Conservation (phyloP, 2,888 invertebrate genomes). For the Axea sp. region DNA sequence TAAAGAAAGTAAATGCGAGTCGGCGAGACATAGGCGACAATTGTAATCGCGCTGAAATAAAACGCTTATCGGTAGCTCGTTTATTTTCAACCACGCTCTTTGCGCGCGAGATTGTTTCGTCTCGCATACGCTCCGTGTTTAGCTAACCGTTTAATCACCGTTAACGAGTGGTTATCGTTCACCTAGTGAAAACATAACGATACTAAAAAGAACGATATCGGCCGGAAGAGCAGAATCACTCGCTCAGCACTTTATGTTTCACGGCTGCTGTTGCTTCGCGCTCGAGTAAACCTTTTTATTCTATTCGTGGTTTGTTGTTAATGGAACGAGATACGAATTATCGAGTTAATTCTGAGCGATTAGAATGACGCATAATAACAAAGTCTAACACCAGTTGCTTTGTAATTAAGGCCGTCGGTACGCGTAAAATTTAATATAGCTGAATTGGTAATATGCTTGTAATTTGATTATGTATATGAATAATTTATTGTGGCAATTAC, state of each 20-base stretch:
- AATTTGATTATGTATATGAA: too few relatives aligned
- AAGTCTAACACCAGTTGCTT: too few relatives aligned
- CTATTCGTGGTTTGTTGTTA: constrained; percentile 5
- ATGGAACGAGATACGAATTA: constrained; percentile 18
- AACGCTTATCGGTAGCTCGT: constrained; percentile 51
- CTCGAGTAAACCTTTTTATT: background rate
- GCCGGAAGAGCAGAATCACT: constrained; percentile 67
- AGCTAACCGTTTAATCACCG: constrained; percentile 75
- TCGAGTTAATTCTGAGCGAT: constrained; percentile 1
- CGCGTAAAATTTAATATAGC: too few relatives aligned
- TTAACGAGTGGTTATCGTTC: constrained; percentile 77
- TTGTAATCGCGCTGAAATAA: constrained; percentile 39
- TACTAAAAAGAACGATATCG: constrained; percentile 72
- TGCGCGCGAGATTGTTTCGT: constrained; percentile 75
- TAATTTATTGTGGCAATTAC: too few relatives aligned
- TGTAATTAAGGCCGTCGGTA: too few relatives aligned
- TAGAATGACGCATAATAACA: too few relatives aligned
- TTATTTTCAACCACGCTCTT: constrained; percentile 53
- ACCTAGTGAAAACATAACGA: constrained; percentile 73
- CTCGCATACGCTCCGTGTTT: constrained; percentile 73
- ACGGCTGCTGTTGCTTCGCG: background rate
- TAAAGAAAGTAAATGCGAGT: constrained; percentile 33
- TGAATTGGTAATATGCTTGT: too few relatives aligned
- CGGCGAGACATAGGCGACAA: constrained; percentile 36
- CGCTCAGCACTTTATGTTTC: background rate